Evolutionary conservation across 2,888 invertebrate genomes (phyloP).

Genomic region (Cacoxenus indagator): DNA sequence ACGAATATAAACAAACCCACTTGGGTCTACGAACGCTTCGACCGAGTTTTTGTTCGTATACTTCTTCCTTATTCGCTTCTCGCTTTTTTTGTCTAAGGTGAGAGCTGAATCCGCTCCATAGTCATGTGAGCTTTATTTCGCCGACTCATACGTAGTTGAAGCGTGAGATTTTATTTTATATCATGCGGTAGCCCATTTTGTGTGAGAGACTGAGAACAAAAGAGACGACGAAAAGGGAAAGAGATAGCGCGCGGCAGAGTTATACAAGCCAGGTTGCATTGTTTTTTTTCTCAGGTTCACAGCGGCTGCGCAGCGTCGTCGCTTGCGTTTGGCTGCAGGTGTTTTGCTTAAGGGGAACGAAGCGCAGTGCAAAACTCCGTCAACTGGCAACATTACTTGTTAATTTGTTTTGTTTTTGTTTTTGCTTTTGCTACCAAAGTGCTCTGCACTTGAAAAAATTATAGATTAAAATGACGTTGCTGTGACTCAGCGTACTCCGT

Average conservation of each 20-base stretch:
- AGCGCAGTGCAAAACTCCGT: neutral
- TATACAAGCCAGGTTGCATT: neutral
- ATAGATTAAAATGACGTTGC: no score
- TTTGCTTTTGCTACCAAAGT: neutral
- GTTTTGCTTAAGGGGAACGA: constrained; percentile 4
- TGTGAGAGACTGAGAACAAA: neutral
- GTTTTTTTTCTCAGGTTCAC: neutral
- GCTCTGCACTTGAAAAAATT: neutral
- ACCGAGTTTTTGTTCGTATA: constrained; percentile 10
- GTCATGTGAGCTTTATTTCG: constrained; percentile 21
- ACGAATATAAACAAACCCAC: constrained; percentile 41
- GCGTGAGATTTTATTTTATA: constrained; percentile 63
- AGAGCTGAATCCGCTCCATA: neutral
- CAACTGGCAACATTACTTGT: neutral
- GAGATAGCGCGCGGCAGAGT: no score
- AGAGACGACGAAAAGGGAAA: constrained; percentile 41
- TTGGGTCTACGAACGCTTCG: constrained; percentile 23
- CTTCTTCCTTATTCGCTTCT: constrained; percentile 19
- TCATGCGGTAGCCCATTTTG: constrained; percentile 52
- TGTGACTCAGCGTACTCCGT: neutral
- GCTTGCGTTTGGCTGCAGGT: constrained; percentile 3
- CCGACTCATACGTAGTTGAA: constrained; percentile 61
- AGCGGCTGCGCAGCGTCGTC: constrained; percentile 2
- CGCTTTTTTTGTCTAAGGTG: constrained; percentile 24
- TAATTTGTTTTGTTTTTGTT: neutral